A percentile compares a stretch with the other conserved stretches of the same genome.
These are phyloP conservation scores for Corynorhinus townsendii DNA, from an alignment of 2,113 vertebrate genomes.

Conservation along the genomic window DNA sequence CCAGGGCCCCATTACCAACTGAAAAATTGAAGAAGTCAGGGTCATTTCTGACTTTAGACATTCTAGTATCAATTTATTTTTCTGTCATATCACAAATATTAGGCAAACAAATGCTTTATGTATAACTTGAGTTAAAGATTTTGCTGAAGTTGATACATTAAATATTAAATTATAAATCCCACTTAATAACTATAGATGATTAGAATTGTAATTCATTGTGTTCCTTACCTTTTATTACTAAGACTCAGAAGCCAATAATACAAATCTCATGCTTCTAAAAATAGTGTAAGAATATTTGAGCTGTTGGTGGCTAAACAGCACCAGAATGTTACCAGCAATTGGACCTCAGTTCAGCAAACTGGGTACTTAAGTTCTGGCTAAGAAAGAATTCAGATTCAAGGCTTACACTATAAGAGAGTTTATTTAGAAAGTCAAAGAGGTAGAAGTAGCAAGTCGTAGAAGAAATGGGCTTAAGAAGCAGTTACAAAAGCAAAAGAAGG, in stretches of 20 bases:
- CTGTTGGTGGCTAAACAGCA: neutral
- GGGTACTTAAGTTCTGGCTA: neutral
- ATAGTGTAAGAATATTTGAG: neutral
- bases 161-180: neutral
- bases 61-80: slow-evolving; percentile 59
- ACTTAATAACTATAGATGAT: slow-evolving; percentile 9
- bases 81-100: slow-evolving; percentile 12
- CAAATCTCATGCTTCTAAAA: slow-evolving; percentile 26
- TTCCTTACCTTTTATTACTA: neutral
- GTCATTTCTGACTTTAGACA: slow-evolving; percentile 45
- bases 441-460: too few relatives aligned
- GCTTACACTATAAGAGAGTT: neutral
- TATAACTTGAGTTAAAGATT: neutral
- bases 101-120: slow-evolving; percentile 34
- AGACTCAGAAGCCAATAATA: neutral
- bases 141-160: neutral
- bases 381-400: neutral
- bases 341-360: neutral
- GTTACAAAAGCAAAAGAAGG: too few relatives aligned
- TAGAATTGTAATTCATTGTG: slow-evolving; percentile 22
- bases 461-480: too few relatives aligned
- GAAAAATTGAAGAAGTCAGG: slow-evolving; percentile 59
- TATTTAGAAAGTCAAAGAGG: too few relatives aligned
- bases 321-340: neutral
- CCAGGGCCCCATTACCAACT: slow-evolving; percentile 76